Percentiles rank a stretch among this genome's conserved stretches.
Conservation (phyloP, 2,888 invertebrate genomes). For the Lithophane socia region DNA sequence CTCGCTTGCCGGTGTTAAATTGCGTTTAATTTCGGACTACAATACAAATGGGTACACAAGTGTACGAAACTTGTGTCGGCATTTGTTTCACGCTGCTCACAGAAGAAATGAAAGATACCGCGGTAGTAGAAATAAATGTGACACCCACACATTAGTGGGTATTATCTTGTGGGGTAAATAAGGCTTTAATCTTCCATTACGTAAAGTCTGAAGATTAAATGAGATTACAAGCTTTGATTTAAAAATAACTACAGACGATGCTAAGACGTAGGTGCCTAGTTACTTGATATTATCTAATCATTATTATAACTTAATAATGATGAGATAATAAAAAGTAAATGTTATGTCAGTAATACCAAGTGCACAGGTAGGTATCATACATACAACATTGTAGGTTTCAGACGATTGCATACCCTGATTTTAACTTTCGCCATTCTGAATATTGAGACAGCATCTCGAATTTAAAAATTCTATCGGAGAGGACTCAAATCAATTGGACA, state of each 20-base stretch:
- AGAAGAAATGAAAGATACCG: slow-evolving; percentile 55
- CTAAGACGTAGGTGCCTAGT: background rate
- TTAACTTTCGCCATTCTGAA: background rate
- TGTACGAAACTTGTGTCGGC: slow-evolving; percentile 47
- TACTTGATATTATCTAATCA: background rate
- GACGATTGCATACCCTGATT: background rate
- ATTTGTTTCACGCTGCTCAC: slow-evolving; percentile 41
- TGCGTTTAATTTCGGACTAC: slow-evolving; percentile 54
- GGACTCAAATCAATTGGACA: background rate
- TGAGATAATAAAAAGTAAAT: background rate
- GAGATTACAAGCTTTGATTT: slow-evolving; percentile 9
- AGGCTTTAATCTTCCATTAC: slow-evolving; percentile 27
- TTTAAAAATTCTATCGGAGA: background rate
- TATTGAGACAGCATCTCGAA: background rate
- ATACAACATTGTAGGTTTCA: background rate
- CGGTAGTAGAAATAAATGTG: slow-evolving; percentile 45
- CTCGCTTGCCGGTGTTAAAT: slow-evolving; percentile 44
- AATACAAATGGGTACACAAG: slow-evolving; percentile 51
- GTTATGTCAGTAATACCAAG: background rate
- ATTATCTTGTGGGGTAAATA: slow-evolving; percentile 27
- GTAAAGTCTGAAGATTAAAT: slow-evolving; percentile 6
- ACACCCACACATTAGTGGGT: slow-evolving; percentile 30
- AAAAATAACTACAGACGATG: background rate
- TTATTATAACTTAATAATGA: background rate
- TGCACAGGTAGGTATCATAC: background rate